phyloP scores from a whole-genome alignment of 2,797 vertebrate species.

The Diplodus puntazzo region DNA sequence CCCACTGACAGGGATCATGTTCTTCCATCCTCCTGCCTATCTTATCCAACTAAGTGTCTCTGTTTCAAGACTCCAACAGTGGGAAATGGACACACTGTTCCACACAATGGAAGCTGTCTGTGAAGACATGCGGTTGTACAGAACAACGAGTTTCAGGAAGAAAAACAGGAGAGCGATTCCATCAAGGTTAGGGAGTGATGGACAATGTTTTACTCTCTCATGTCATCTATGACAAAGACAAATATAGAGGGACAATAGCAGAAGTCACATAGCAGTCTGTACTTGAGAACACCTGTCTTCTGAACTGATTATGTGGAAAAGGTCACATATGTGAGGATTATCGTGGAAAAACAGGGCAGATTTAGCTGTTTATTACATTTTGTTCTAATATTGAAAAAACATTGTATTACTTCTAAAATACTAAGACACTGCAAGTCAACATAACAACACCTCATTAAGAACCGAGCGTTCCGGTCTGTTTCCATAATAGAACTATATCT shows the following conservation, averaged over 20 bases:
- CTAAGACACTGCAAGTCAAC: too few relatives aligned
- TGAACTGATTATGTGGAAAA: neutral
- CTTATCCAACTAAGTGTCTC: slow-evolving; percentile 38
- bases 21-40: slow-evolving; percentile 32
- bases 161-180: neutral
- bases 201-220: neutral
- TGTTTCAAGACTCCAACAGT: slow-evolving; percentile 7
- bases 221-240: neutral
- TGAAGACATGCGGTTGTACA: slow-evolving; percentile 22
- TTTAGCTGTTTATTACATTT: neutral
- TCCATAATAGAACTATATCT: neutral
- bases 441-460: neutral
- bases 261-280: neutral
- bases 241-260: neutral
- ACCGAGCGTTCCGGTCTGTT: slow-evolving; percentile 8
- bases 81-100: slow-evolving; percentile 50
- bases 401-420: neutral
- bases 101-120: slow-evolving; percentile 18
- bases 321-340: neutral
- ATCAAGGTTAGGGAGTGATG: slow-evolving; percentile 22
- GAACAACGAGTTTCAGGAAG: slow-evolving; percentile 27
- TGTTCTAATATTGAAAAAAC: neutral
- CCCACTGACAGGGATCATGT: slow-evolving; percentile 38
- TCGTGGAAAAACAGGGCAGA: neutral
- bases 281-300: neutral